phyloP scores from a whole-genome alignment of 2,113 vertebrate species.

The Neolamprologus sp. region DNA sequence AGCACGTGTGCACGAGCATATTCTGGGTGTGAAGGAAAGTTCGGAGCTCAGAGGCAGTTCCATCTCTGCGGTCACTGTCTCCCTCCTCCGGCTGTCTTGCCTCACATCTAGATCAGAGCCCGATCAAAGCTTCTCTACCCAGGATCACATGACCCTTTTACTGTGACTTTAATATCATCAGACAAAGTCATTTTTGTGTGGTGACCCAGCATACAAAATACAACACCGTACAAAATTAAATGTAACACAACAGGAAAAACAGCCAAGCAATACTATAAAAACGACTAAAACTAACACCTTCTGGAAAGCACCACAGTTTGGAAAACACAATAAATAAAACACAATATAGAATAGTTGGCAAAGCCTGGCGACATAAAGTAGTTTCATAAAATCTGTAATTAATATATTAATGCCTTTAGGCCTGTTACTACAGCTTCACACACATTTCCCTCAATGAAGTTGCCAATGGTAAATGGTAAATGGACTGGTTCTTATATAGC shows the following conservation, averaged over 20 bases:
- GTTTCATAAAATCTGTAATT: background rate
- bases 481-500: rapidly evolving
- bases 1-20: background rate
- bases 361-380: background rate
- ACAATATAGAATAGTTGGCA: background rate
- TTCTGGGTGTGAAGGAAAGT: background rate
- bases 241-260: background rate
- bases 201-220: background rate
- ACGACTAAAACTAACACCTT: background rate
- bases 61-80: slow-evolving; percentile 41
- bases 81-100: slow-evolving; percentile 38
- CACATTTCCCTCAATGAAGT: background rate
- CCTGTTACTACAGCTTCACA: background rate
- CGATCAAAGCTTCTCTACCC: background rate
- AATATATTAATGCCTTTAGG: background rate
- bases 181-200: background rate
- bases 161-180: background rate
- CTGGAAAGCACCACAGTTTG: background rate
- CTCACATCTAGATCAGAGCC: background rate
- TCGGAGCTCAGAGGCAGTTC: background rate
- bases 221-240: background rate
- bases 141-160: background rate
- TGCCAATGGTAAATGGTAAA: too few species aligned
- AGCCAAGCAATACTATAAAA: background rate
- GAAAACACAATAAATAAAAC: background rate